Conservation (phyloP, 2,888 invertebrate genomes). For the Eumerus sabulonum region DNA sequence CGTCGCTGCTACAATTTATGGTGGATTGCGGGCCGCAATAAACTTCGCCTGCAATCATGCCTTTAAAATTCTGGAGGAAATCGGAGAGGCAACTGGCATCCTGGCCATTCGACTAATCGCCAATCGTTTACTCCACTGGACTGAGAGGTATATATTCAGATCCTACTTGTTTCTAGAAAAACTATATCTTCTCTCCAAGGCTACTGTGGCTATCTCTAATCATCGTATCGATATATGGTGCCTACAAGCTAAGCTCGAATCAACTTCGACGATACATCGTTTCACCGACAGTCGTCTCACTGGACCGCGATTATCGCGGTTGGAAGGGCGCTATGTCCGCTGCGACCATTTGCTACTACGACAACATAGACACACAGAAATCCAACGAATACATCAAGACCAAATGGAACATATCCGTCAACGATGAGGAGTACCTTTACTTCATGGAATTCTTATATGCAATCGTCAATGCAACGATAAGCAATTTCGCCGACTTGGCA, state of each 20-base stretch:
- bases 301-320: conserved; percentile 77
- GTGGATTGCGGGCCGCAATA: not conserved
- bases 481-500: conserved; percentile 77
- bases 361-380: conserved; percentile 75
- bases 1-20: not conserved
- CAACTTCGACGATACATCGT: conserved; percentile 73
- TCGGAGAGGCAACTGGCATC: conserved; percentile 73
- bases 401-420: conserved; percentile 78
- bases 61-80: conserved; percentile 60
- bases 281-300: conserved; percentile 77
- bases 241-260: conserved; percentile 71
- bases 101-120: conserved; percentile 73
- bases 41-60: not conserved
- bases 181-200: conserved; percentile 54
- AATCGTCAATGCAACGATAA: conserved; percentile 79
- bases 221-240: conserved; percentile 71
- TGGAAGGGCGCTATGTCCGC: conserved; percentile 78
- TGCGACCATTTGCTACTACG: conserved; percentile 76
- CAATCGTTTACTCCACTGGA: conserved; percentile 71
- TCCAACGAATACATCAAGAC: conserved; percentile 74
- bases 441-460: conserved; percentile 79
- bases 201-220: conserved; percentile 73
- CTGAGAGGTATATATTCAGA: conserved; percentile 71
- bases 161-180: too few relatives aligned
- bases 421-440: conserved; percentile 79